These are phyloP conservation scores for Hirtodrosophila histrioides DNA, from an alignment of 2,888 invertebrate genomes.

Conservation along the genomic window DNA sequence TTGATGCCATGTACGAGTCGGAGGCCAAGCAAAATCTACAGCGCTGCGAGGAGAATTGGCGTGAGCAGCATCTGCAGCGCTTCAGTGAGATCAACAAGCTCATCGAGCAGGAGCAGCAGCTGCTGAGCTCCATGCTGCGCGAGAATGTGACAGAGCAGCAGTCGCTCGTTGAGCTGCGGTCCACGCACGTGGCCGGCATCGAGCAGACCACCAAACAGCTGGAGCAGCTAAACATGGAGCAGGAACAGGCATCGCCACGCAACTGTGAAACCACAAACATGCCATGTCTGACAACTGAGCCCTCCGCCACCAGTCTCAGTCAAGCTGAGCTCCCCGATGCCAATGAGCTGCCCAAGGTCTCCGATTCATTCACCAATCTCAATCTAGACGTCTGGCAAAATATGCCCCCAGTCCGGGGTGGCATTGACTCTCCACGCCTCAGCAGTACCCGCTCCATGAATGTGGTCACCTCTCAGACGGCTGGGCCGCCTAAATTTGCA, in stretches of 20 bases:
- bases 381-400: constrained; percentile 78
- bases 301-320: neutral
- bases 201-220: constrained; percentile 83
- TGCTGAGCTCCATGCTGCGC: constrained; percentile 53
- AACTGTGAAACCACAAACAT: neutral
- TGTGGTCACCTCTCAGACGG: constrained; percentile 69
- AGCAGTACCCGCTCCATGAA: constrained; percentile 61
- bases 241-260: constrained; percentile 28
- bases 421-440: constrained; percentile 60
- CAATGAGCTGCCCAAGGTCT: constrained; percentile 47
- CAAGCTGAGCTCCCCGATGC: constrained; percentile 16
- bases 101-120: constrained; percentile 74
- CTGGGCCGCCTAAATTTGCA: constrained; percentile 77
- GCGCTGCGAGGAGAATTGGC: constrained; percentile 85
- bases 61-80: constrained; percentile 83
- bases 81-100: constrained; percentile 83
- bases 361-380: constrained; percentile 74
- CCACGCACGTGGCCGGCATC: constrained; percentile 80
- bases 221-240: constrained; percentile 78
- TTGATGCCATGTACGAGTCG: constrained; percentile 86
- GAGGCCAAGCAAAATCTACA: constrained; percentile 85
- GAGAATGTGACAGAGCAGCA: constrained; percentile 78
- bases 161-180: constrained; percentile 75
- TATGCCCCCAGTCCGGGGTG: constrained; percentile 48
- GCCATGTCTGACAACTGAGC: neutral